Evolutionary conservation across 2,888 invertebrate species (phyloP).

Genomic region (Pachymerium ferrugineum): DNA sequence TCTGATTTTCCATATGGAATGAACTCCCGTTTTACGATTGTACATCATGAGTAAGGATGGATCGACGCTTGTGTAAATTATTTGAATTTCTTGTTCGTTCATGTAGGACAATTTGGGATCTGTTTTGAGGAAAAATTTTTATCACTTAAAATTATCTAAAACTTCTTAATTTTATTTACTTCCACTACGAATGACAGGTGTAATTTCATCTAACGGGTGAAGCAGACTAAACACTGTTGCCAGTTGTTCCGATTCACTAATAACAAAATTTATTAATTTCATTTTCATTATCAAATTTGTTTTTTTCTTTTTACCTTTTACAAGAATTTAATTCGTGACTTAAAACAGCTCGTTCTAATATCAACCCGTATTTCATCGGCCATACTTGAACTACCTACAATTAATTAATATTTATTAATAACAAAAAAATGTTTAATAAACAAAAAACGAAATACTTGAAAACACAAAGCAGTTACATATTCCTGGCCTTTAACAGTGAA

Average conservation of each 20-base stretch:
- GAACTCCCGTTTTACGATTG: constrained; percentile 67
- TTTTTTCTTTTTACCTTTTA: background rate
- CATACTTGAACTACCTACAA: constrained; percentile 70
- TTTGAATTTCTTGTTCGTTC: constrained; percentile 55
- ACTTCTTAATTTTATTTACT: background rate
- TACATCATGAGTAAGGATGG: constrained; percentile 78
- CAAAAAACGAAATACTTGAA: constrained; percentile 49
- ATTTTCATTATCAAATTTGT: background rate
- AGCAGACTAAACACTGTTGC: constrained; percentile 78
- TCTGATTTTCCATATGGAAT: constrained; percentile 75
- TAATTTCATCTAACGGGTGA: constrained; percentile 86
- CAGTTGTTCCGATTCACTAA: constrained; percentile 45
- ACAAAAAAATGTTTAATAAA: background rate
- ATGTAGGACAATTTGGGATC: constrained; percentile 45
- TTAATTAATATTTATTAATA: constrained; percentile 16
- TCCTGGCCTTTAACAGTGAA: constrained; percentile 76
- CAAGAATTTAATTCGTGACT: background rate
- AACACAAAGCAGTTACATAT: constrained; percentile 71
- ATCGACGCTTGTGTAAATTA: constrained; percentile 68
- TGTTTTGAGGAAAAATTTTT: background rate
- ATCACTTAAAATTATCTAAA: background rate
- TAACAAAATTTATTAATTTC: background rate
- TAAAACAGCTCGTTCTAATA: constrained; percentile 59
- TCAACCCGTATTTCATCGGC: constrained; percentile 76
- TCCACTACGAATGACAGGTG: constrained; percentile 60